These are phyloP conservation scores for Campoplex capitator DNA, from an alignment of 2,888 invertebrate species.

Conservation along the genomic window DNA sequence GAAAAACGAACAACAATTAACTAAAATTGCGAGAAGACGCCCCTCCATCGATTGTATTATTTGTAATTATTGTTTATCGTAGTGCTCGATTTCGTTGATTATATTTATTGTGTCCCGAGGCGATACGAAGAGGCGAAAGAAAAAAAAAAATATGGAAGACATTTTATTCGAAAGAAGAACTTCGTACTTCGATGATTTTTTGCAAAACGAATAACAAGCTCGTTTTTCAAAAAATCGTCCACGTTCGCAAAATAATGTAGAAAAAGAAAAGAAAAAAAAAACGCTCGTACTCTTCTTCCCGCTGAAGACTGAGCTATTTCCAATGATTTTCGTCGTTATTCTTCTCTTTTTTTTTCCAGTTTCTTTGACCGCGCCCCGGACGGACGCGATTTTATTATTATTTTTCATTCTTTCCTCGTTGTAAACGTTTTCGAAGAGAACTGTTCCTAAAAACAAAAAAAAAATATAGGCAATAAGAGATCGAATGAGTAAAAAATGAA, in stretches of 20 bases:
- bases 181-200: conserved; percentile 71
- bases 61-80: conserved; percentile 67
- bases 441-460: conserved; percentile 81
- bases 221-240: conserved; percentile 77
- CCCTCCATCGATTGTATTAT: conserved; percentile 57
- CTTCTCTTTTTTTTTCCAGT: conserved; percentile 17
- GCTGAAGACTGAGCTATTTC: conserved; percentile 80
- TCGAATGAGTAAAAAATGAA: conserved; percentile 55
- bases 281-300: conserved; percentile 72
- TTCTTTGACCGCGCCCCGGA: conserved; percentile 37
- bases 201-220: conserved; percentile 73
- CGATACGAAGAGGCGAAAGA: conserved; percentile 27
- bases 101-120: conserved; percentile 78
- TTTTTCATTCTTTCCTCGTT: conserved; percentile 74
- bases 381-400: conserved; percentile 49
- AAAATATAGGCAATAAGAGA: conserved; percentile 84
- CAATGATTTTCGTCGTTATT: conserved; percentile 46
- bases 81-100: conserved; percentile 80
- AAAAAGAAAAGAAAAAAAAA: conserved; percentile 11
- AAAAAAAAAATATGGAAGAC: background rate
- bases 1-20: conserved; percentile 47
- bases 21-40: conserved; percentile 13
- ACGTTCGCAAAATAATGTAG: conserved; percentile 31
- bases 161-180: background rate
- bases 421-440: conserved; percentile 82